phyloP scores from a whole-genome alignment of 1,140 invertebrate genomes.

The Brachionus angularis region DNA sequence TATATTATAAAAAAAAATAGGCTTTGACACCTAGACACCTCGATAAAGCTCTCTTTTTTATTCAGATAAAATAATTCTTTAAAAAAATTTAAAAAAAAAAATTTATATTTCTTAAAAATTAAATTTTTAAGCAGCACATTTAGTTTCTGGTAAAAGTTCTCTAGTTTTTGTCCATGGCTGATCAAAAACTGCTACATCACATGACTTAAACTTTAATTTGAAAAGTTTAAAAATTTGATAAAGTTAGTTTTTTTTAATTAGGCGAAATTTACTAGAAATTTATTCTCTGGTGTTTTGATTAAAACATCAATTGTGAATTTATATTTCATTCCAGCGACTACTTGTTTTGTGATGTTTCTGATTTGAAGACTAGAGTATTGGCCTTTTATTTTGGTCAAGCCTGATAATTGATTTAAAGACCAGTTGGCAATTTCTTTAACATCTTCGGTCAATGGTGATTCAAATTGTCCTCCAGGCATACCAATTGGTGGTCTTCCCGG shows the following conservation, averaged over 20 bases:
- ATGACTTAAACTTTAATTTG: constrained; percentile 41
- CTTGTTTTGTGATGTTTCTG: constrained; percentile 22
- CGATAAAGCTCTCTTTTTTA: too few relatives aligned
- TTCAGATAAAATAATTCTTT: too few relatives aligned
- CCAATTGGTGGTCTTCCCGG: too few relatives aligned
- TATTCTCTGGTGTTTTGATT: constrained; percentile 4
- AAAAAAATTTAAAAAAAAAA: too few relatives aligned
- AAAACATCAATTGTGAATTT: constrained; percentile 33
- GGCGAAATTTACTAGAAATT: constrained; percentile 18
- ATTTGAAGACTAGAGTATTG: constrained; percentile 13
- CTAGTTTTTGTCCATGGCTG: constrained; percentile 30
- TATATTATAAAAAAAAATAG: too few relatives aligned
- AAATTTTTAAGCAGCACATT: constrained; percentile 17
- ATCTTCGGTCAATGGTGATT: constrained; percentile 5
- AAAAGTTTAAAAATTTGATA: background rate
- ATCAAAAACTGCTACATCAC: constrained; percentile 27
- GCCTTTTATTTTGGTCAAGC: constrained; percentile 4
- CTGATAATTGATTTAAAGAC: background rate
- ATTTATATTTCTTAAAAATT: too few relatives aligned
- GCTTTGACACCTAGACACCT: too few relatives aligned
- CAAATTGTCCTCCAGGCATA: too few relatives aligned
- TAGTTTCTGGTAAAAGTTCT: background rate
- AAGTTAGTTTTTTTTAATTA: background rate
- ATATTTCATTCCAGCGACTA: constrained; percentile 36
- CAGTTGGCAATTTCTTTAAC: constrained; percentile 9